Base-by-base conservation (phyloP, 2,113 vertebrate genomes). In the Alexandromys fortis region DNA sequence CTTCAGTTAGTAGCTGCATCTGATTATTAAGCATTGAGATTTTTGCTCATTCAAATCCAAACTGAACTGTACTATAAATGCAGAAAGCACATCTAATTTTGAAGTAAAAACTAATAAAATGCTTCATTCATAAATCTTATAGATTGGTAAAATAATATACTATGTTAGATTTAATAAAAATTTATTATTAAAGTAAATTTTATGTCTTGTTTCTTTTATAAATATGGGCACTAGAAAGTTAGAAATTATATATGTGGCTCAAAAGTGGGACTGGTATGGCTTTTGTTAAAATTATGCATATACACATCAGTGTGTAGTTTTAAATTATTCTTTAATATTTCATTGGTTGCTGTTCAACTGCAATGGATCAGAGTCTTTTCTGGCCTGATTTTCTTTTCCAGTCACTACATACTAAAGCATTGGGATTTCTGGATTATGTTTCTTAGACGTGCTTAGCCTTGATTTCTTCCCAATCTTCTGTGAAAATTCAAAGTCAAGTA, bases 281-380 rank as follows among this genome's bases (percentile, higher is more conserved):
- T 89, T 45, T 55, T 65, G 70, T 30, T 82, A 14, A 65, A 33
- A 86, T 72, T 78, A 16, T 72, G 49, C 7, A 1, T 82, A 12
- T 11, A 63, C 17, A 72, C 10, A 90, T 67, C 79, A 33, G 5
- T 73, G 21, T 91, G 4, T 90, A 52, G 22, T 65, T 94, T 96
- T 87, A 73, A 90, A 87, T 96, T 78, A 26, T 88, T 86, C 49
- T 65, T 94, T 87, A 93, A 82, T 68, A 86, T 7, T 90, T 90
- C 9, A 86, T 94, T 76, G 22, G 6, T 89, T 93, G 21, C n/a
- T 26, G 12, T 47, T 63, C 17, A 88, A 89, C 76, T 96, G 10
- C 89, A 24, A 91, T 87, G 33, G 4, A 10, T 86, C 22, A 91
- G 42, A 42, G 14, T 92, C 55, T 70, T 90, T 92, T 91, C 61